Evolutionary conservation across 1,140 invertebrate genomes (phyloP), one percentile per base, ranked within the genome.

Genomic region (Vollenhovia emeryi): DNA sequence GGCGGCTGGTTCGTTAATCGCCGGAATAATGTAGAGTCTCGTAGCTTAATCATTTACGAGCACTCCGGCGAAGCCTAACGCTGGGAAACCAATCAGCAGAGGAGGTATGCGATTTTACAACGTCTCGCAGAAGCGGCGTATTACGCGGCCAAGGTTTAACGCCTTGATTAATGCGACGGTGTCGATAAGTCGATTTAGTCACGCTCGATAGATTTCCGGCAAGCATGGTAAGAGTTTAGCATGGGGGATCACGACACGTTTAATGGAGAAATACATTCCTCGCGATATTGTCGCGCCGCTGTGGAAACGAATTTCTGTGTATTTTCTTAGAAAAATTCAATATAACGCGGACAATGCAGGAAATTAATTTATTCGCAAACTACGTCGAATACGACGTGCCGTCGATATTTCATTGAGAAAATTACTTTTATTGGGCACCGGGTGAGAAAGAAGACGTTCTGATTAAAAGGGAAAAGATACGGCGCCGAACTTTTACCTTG

Each of bases 11-110:
- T 45, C 75, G 60, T 79, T 73, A 73, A 82, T 43, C 78, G 66
- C 52, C 66, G 50, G 50, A 71, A 82, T 82, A 82, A 80, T 69
- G 64, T 55, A 69, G 21, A 80, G 36, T 68, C 62, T 79, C 33
- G 60, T 33, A 82, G 50, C 40, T 82, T 71, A 59, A 73, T 82
- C 78, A 82, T 82, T 82, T 82, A 82, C 50, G 78, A 82, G 78
- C 66, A 71, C 66, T 71, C 2, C 36, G 36, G 18, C 27, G 18
- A 82, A 73, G 78, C 50, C 48, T 71, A 73, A 71, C 62, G 4
- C 36, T 66, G 13, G 36, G 66, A 30, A 55, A 30, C 50, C 66
- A 52, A 73, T 82, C 30, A 21, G 18, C 2, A 11, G 74, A 66
- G 15, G 30, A 52, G 33, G 62, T 21, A 79, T 18, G 27, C 40